These are phyloP conservation scores for Notoglanidium macrostoma DNA, from an alignment of 2,797 vertebrate genomes.

Conservation along the genomic window DNA sequence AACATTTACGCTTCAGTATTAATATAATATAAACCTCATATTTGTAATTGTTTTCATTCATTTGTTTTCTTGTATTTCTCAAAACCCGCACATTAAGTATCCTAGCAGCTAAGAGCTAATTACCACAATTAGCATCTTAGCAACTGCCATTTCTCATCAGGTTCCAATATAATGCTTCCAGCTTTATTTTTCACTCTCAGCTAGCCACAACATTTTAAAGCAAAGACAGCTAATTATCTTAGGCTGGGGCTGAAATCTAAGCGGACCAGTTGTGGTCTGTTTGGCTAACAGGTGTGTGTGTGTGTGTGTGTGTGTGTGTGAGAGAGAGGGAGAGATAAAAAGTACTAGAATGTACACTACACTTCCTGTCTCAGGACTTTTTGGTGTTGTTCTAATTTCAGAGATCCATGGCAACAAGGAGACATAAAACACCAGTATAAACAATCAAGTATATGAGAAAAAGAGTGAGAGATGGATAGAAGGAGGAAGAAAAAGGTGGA, in stretches of 20 bases:
- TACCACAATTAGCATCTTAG: not conserved
- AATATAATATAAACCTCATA: not conserved
- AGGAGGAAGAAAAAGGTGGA: not conserved
- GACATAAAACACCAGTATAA: conserved; percentile 8
- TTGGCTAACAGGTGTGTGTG: conserved; percentile 35
- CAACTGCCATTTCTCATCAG: not conserved
- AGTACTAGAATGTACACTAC: not conserved
- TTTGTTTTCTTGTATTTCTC: not conserved
- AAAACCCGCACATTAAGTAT: not conserved
- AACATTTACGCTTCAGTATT: not conserved
- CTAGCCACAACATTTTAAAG: not conserved
- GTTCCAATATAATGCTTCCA: not conserved
- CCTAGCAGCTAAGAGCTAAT: not conserved
- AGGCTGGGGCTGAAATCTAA: conserved; percentile 10
- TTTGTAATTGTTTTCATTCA: not conserved
- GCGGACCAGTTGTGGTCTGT: conserved; percentile 2
- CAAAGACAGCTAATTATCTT: not conserved
- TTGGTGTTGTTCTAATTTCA: conserved; percentile 51
- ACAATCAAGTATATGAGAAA: not conserved
- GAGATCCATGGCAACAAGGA: conserved; percentile 25
- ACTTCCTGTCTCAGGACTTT: conserved; percentile 36
- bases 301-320: conserved; percentile 2
- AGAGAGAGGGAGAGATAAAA: not conserved
- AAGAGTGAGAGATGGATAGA: not conserved
- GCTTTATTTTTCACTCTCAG: no score